These are phyloP conservation scores for Microcebus jonahi DNA, from an alignment of 2,113 vertebrate genomes.

Conservation along the genomic window DNA sequence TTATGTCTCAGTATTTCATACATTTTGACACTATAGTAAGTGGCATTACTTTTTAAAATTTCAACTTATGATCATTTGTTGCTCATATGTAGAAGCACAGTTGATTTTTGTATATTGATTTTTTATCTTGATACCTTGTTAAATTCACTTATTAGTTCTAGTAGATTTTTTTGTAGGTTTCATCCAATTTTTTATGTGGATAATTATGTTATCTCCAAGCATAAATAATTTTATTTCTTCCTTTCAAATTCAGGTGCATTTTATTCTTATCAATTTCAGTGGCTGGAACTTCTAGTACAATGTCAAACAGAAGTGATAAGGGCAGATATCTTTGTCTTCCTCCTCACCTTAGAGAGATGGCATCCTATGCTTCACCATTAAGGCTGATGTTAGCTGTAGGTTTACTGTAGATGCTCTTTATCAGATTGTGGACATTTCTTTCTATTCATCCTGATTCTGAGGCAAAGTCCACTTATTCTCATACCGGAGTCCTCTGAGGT, in stretches of 20 bases:
- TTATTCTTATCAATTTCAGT: background rate
- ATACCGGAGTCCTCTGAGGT: background rate
- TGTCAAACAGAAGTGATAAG: background rate
- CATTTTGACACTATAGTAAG: background rate
- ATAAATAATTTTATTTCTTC: background rate
- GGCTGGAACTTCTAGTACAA: background rate
- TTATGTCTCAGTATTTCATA: background rate
- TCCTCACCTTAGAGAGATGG: background rate
- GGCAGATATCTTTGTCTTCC: background rate
- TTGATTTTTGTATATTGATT: background rate
- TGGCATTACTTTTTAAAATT: background rate
- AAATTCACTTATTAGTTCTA: background rate
- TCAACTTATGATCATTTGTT: background rate
- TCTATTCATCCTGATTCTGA: background rate
- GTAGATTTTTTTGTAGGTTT: background rate
- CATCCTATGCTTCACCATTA: background rate
- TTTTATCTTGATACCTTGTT: background rate
- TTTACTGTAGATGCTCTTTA: background rate
- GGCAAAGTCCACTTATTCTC: background rate
- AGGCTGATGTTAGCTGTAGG: background rate
- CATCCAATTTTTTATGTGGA: background rate
- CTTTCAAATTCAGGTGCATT: background rate
- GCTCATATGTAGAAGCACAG: background rate
- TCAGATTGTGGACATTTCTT: background rate
- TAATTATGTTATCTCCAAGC: background rate